These are phyloP conservation scores for Alca torda DNA, from an alignment of 2,797 vertebrate genomes.

Conservation along the genomic window DNA sequence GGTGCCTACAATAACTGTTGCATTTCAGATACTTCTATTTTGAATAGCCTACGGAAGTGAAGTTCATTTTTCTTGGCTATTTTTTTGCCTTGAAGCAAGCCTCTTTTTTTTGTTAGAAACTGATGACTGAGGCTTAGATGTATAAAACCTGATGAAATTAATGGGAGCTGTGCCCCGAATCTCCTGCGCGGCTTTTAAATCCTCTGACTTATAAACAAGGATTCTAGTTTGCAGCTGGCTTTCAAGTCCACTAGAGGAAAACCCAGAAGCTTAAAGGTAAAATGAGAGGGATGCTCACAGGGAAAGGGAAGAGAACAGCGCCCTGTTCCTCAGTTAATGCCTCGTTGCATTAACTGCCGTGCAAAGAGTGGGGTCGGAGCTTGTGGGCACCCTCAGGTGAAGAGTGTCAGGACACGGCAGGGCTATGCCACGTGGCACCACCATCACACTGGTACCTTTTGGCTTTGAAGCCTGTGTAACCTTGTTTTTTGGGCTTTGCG, in stretches of 20 bases:
- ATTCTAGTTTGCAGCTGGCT: background rate
- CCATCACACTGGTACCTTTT: background rate
- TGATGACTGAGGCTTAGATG: background rate
- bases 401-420: background rate
- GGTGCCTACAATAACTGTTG: background rate
- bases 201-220: conserved; percentile 5
- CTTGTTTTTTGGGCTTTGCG: background rate
- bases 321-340: background rate
- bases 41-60: background rate
- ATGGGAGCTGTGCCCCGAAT: background rate
- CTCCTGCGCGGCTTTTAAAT: background rate
- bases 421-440: accelerated
- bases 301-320: background rate
- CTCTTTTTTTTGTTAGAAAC: background rate
- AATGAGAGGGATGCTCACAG: background rate
- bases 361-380: accelerated
- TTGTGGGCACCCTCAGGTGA: background rate
- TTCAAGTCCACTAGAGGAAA: background rate
- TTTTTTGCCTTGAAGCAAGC: background rate
- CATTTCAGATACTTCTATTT: conserved; percentile 13
- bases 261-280: background rate
- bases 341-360: background rate
- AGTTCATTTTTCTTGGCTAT: conserved; percentile 10
- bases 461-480: background rate
- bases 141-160: conserved; percentile 32